Percentiles rank a stretch among this genome's conserved stretches.
These are phyloP conservation scores for Biston betularia DNA, from an alignment of 2,888 invertebrate species.

Conservation along the genomic window DNA sequence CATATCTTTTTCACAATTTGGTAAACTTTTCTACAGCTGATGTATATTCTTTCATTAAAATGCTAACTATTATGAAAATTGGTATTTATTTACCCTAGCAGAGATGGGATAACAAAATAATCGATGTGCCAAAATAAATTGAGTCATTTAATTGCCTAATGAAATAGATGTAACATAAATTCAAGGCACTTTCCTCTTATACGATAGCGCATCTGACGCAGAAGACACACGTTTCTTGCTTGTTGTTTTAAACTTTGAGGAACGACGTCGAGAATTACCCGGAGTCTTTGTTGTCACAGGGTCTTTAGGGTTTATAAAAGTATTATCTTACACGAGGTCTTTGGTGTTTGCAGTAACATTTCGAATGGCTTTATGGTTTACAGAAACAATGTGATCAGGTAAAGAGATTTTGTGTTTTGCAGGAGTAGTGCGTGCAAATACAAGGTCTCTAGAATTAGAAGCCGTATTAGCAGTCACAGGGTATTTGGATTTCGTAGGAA, in stretches of 20 bases:
- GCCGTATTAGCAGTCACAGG: background rate
- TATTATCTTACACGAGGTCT: background rate
- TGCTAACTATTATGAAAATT: no score
- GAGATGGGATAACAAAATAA: no score
- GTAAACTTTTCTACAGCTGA: no score
- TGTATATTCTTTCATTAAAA: no score
- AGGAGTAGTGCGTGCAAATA: background rate
- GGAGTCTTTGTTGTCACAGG: background rate
- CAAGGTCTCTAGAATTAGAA: background rate
- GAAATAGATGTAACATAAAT: background rate
- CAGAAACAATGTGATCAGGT: background rate
- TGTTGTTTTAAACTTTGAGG: background rate
- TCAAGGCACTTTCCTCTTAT: background rate
- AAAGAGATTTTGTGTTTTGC: background rate
- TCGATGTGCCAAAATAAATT: background rate
- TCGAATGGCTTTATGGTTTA: background rate
- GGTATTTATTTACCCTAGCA: background rate
- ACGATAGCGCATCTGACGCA: background rate
- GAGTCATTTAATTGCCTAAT: background rate
- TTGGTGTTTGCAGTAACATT: background rate
- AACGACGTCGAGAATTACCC: background rate
- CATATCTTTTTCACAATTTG: no score
- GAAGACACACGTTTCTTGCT: background rate
- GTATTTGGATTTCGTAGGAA: background rate
- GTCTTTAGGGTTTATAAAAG: background rate